Conservation (phyloP, 2,888 invertebrate genomes). For the Cerastis rubricosa region DNA sequence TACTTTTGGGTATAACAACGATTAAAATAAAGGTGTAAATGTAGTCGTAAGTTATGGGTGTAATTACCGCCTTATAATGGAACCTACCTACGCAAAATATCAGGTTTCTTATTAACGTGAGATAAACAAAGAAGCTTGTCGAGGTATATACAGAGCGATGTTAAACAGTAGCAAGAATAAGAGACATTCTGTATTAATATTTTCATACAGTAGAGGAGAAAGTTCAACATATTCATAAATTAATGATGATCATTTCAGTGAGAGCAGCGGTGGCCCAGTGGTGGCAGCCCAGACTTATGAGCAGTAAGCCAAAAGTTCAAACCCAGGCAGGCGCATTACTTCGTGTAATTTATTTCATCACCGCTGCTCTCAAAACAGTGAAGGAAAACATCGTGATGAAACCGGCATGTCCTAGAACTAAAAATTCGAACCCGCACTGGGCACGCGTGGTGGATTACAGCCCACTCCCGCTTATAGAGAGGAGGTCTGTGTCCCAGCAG, state of each 20-base stretch:
- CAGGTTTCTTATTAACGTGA: conserved; percentile 30
- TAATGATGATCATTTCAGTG: background rate
- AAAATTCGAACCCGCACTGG: too few relatives aligned
- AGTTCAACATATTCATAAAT: background rate
- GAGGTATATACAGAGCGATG: background rate
- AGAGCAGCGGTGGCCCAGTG: too few relatives aligned
- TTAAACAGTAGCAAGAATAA: background rate
- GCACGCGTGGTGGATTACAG: too few relatives aligned
- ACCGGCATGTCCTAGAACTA: too few relatives aligned
- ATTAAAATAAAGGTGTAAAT: conserved; percentile 34
- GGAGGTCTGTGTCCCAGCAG: too few relatives aligned
- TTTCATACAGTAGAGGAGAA: background rate
- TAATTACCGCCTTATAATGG: conserved; percentile 39
- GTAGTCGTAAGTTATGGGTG: conserved; percentile 31
- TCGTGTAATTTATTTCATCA: too few relatives aligned
- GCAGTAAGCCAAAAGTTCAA: too few relatives aligned
- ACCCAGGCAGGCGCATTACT: too few relatives aligned
- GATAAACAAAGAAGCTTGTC: background rate
- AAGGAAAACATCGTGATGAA: too few relatives aligned
- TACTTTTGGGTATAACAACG: conserved; percentile 17
- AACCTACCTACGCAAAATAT: conserved; percentile 32
- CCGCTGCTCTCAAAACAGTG: too few relatives aligned
- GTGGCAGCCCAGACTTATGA: too few relatives aligned
- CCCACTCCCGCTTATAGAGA: too few relatives aligned
- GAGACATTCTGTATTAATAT: background rate